A percentile compares a stretch with the other conserved stretches of the same genome.
Conservation (phyloP, 2,797 vertebrate species). For the Phyllotis vaccarum region DNA sequence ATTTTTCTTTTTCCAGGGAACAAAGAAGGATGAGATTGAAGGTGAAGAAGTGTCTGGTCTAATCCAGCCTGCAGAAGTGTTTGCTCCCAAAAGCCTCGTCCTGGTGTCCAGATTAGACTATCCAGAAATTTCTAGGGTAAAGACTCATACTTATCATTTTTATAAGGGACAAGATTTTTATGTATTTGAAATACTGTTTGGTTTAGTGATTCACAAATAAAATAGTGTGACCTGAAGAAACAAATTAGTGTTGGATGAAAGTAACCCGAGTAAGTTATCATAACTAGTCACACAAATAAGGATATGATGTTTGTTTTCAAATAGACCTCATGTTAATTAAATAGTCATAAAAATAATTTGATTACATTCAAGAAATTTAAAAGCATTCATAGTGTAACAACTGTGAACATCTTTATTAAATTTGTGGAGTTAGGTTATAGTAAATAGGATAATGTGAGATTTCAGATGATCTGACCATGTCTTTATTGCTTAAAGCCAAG, state of each 20-base stretch:
- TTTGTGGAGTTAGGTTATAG: constrained; percentile 19
- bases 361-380: constrained; percentile 54
- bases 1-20: constrained; percentile 91
- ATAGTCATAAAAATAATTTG: constrained; percentile 62
- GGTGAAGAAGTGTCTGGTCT: constrained; percentile 95
- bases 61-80: constrained; percentile 98
- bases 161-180: constrained; percentile 61
- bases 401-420: constrained; percentile 16
- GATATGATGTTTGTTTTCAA: constrained; percentile 50
- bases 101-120: constrained; percentile 98
- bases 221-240: constrained; percentile 52
- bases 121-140: constrained; percentile 99
- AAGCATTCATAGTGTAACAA: constrained; percentile 20
- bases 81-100: constrained; percentile 99
- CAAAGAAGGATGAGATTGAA: constrained; percentile 91
- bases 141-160: constrained; percentile 72
- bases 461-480: constrained; percentile 42
- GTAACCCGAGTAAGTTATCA: constrained; percentile 61
- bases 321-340: constrained; percentile 48
- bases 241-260: constrained; percentile 58
- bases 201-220: constrained; percentile 75
- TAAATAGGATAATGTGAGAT: constrained; percentile 49
- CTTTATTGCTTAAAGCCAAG: background rate
- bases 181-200: constrained; percentile 72
- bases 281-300: constrained; percentile 49